Conservation (phyloP, 2,888 invertebrate species). For the Pammene aurita region DNA sequence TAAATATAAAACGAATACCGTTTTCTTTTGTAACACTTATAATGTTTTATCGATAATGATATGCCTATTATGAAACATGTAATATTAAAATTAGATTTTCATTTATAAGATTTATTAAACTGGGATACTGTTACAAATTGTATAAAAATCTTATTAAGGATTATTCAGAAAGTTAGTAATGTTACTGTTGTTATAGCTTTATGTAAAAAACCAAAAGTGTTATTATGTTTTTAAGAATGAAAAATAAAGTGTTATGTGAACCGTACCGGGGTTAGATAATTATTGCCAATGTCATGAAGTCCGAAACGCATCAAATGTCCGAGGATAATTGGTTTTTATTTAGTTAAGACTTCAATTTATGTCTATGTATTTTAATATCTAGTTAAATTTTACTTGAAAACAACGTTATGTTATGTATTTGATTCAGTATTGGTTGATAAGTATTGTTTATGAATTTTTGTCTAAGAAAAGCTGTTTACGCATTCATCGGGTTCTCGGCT, state of each 20-base stretch:
- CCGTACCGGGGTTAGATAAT: conserved; percentile 44
- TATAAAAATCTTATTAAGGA: conserved; percentile 61
- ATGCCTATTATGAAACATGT: conserved; percentile 51
- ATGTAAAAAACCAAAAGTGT: conserved; percentile 80
- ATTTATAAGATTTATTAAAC: conserved; percentile 55
- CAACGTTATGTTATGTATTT: conserved; percentile 51
- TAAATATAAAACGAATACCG: conserved; percentile 54
- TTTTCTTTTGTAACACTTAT: conserved; percentile 61
- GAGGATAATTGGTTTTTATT: conserved; percentile 33
- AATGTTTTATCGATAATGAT: conserved; percentile 38
- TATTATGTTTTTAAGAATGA: conserved; percentile 77
- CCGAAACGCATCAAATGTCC: conserved; percentile 26
- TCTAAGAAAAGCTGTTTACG: conserved; percentile 46
- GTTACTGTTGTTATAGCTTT: conserved; percentile 82
- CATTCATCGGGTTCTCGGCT: conserved; percentile 32
- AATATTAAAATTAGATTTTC: conserved; percentile 48
- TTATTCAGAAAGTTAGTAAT: conserved; percentile 69
- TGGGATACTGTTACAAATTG: conserved; percentile 59
- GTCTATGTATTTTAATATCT: conserved; percentile 28
- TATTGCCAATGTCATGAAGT: conserved; percentile 41
- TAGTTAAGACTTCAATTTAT: conserved; percentile 24
- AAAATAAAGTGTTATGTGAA: conserved; percentile 51
- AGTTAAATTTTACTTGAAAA: conserved; percentile 40
- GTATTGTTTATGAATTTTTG: conserved; percentile 60
- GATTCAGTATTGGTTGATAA: conserved; percentile 77